Evolutionary conservation across 2,797 vertebrate species (phyloP), one percentile per base, ranked within the genome.

Genomic region (Gymnodraco acuticeps): DNA sequence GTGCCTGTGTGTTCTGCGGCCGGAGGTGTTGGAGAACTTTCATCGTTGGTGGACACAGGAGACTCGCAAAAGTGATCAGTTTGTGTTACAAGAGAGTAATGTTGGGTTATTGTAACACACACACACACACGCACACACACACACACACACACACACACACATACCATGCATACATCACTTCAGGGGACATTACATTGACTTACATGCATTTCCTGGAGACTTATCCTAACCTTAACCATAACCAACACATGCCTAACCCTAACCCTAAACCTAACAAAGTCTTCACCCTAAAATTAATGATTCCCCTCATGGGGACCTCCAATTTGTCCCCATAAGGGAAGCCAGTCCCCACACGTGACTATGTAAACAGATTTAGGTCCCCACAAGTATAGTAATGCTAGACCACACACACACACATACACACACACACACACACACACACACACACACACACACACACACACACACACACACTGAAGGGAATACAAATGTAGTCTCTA

Each of bases 1-100:
- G 79, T 9, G 72, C 55, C 75, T 88, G 88, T 90, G 90, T 88
- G 92, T 88, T 89, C 84, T 73, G 63, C 77, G 75, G 89, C 83
- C 12, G 70, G 88, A 84, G 84, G 88, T 80, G 77, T 71, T 70
- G 70, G 78, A 79, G 66, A 83, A 53, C 61, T 51, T 75, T 82
- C 52, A 64, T 62, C 46, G 70, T 51, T 75, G 4, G 19, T 1
- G 55, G 70, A 75, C 70, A 62, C 67, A 6, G 6, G 82, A 77
- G 79, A 63, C 75, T 65, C 45, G 3, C 69, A 64, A 77, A 82
- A 52, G 58, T 73, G 8, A 64, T 58, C 23, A 38, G 63, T 59
- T 81, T 77, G 72, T 77, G 48, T 45, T 56, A 69, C 47, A 64
- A 59, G 67, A 78, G 72, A 65, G 77, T 69, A 69, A 84, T 31